Conservation (phyloP, 2,888 invertebrate genomes). For the Lochmaea crataegi region DNA sequence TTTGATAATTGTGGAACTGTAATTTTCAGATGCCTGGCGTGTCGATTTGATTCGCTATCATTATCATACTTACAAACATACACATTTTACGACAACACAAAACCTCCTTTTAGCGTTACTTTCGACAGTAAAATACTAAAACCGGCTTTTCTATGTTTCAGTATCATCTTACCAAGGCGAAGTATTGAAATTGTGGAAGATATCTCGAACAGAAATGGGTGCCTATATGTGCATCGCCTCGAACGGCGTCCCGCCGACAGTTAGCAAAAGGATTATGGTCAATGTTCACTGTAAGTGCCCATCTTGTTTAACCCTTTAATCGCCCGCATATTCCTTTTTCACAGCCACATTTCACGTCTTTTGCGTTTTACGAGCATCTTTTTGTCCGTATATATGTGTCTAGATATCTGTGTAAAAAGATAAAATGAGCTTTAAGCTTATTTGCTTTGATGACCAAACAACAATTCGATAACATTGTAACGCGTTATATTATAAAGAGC, state of each 20-base stretch:
- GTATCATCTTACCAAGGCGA: slow-evolving; percentile 80
- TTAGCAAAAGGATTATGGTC: slow-evolving; percentile 88
- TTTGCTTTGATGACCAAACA: slow-evolving; percentile 5
- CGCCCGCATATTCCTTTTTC: slow-evolving; percentile 19
- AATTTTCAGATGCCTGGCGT: background rate
- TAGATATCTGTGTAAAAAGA: slow-evolving; percentile 1
- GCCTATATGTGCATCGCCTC: slow-evolving; percentile 91
- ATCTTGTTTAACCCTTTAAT: slow-evolving; percentile 36
- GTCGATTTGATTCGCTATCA: background rate
- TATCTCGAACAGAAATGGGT: slow-evolving; percentile 90
- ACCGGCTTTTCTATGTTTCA: slow-evolving; percentile 61
- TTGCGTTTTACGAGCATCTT: slow-evolving; percentile 11
- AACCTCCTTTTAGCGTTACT: slow-evolving; percentile 5
- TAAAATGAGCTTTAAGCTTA: background rate
- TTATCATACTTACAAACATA: slow-evolving; percentile 2
- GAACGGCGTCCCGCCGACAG: slow-evolving; percentile 88
- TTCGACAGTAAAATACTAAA: slow-evolving; percentile 14
- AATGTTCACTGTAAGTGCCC: slow-evolving; percentile 89
- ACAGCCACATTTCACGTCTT: slow-evolving; percentile 5
- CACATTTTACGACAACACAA: slow-evolving; percentile 21
- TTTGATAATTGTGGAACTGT: background rate
- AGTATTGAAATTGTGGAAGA: slow-evolving; percentile 80
- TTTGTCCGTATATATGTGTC: slow-evolving; percentile 4
- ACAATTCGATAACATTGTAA: background rate
- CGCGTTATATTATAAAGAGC: background rate